Percentiles rank a stretch among this genome's conserved stretches.
Evolutionary conservation across 2,888 invertebrate species (phyloP).

Genomic region (Busseola fusca): DNA sequence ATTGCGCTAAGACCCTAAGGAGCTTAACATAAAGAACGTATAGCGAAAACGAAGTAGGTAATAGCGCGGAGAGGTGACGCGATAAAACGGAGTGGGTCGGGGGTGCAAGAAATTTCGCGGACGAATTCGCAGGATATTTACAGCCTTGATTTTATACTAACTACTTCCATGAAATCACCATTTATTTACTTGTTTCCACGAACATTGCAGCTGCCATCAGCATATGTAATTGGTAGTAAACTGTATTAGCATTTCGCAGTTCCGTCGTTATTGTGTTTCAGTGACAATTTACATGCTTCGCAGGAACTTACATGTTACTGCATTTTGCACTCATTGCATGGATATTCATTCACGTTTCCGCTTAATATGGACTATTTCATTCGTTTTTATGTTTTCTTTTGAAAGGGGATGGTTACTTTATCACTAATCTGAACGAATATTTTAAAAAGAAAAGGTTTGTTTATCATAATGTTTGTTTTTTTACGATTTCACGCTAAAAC

Average conservation of each 20-base stretch:
- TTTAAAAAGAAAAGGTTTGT: not conserved
- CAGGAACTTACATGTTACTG: constrained; percentile 1
- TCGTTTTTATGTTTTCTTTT: constrained; percentile 6
- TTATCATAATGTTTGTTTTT: not conserved
- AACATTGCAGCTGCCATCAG: constrained; percentile 30
- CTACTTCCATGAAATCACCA: constrained; percentile 24
- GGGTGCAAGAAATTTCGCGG: too few relatives aligned
- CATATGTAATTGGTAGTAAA: constrained; percentile 50
- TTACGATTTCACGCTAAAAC: not conserved
- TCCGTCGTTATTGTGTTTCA: constrained; percentile 40
- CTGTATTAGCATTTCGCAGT: constrained; percentile 51
- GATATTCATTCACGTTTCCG: constrained; percentile 12
- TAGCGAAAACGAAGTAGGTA: too few relatives aligned
- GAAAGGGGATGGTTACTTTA: not conserved
- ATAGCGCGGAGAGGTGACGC: too few relatives aligned
- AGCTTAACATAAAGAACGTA: too few relatives aligned
- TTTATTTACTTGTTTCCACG: constrained; percentile 22
- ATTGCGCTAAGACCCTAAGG: too few relatives aligned
- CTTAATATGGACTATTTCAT: not conserved
- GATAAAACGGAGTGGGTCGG: too few relatives aligned
- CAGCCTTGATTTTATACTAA: not conserved
- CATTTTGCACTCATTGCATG: constrained; percentile 21
- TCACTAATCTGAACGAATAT: not conserved
- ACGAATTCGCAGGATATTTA: not conserved
- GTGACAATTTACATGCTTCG: constrained; percentile 32